These are phyloP conservation scores for Phodopus roborovskii DNA, from an alignment of 2,113 vertebrate species.

Conservation along the genomic window DNA sequence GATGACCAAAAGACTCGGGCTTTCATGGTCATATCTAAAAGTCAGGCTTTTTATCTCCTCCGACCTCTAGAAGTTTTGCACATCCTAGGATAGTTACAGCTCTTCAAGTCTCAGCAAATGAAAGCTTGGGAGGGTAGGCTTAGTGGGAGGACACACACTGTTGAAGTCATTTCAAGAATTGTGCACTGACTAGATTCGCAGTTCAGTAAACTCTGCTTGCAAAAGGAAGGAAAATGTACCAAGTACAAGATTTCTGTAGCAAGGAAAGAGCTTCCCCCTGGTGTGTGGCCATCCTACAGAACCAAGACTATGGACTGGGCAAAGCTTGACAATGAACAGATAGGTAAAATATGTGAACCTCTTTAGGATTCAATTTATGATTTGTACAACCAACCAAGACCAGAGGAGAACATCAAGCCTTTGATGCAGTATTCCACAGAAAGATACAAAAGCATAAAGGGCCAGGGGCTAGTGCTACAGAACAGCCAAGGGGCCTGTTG, in stretches of 20 bases:
- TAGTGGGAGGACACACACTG: background rate
- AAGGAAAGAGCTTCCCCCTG: background rate
- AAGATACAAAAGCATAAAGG: background rate
- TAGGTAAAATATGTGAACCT: too few relatives aligned
- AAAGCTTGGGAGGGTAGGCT: background rate
- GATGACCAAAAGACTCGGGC: fast-evolving
- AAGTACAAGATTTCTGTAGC: fast-evolving
- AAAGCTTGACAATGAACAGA: too few relatives aligned
- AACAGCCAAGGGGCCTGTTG: background rate
- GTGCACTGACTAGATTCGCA: background rate
- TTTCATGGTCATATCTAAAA: background rate
- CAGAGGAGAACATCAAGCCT: background rate
- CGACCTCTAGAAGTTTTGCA: background rate
- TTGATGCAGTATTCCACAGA: background rate
- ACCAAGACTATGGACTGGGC: background rate
- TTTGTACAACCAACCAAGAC: background rate
- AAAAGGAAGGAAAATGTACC: background rate
- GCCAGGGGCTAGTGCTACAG: fast-evolving
- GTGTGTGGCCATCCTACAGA: fast-evolving
- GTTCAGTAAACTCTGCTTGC: too few relatives aligned
- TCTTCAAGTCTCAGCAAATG: background rate
- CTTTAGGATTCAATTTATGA: background rate
- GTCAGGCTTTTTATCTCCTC: too few relatives aligned
- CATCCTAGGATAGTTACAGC: background rate
- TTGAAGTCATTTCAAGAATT: background rate